Conservation (phyloP, 2,797 vertebrate species). For the Brachymystax lenok region DNA sequence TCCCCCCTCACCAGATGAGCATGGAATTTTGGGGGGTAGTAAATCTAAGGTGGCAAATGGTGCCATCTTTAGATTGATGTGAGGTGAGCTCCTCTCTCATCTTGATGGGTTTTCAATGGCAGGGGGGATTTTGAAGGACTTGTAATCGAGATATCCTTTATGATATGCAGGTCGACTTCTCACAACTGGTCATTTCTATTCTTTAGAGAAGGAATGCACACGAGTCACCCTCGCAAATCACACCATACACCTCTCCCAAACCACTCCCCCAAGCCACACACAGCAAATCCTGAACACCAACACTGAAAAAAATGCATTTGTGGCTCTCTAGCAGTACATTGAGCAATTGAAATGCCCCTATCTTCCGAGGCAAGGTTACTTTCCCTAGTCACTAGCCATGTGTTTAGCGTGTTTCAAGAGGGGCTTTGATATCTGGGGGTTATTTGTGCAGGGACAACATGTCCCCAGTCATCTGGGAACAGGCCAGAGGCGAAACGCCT, state of each 20-base stretch:
- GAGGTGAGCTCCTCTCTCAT: background rate
- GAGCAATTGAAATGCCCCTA: rapidly evolving
- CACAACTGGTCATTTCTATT: background rate
- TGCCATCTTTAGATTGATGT: background rate
- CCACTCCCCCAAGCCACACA: background rate
- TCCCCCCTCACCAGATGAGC: conserved; percentile 14
- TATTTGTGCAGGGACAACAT: background rate
- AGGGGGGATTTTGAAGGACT: background rate
- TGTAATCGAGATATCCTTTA: background rate
- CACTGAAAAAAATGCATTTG: background rate
- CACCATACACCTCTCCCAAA: background rate
- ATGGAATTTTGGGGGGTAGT: background rate
- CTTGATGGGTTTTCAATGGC: background rate
- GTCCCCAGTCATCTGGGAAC: background rate
- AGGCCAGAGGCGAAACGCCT: background rate
- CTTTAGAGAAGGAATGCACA: background rate
- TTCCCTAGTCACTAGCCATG: background rate
- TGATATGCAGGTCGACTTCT: background rate
- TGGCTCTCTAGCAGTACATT: conserved; percentile 30
- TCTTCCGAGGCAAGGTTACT: background rate
- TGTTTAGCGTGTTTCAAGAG: background rate
- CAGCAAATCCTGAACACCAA: background rate
- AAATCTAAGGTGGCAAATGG: background rate
- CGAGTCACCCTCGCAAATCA: background rate
- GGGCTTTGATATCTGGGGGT: background rate